Conservation (phyloP, 1,140 invertebrate genomes). For the Aradophagus sp. region DNA sequence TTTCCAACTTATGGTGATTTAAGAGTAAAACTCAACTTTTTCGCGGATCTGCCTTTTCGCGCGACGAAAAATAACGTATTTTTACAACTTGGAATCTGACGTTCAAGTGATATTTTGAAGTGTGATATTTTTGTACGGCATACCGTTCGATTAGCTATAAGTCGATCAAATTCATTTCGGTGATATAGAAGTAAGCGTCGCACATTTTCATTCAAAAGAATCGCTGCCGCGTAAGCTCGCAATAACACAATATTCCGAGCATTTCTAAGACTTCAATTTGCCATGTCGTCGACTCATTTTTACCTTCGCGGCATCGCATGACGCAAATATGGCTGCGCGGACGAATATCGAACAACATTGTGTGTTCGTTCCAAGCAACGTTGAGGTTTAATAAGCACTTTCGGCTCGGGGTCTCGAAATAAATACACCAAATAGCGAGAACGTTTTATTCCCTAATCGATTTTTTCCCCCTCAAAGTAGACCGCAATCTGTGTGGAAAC, state of each 20-base stretch:
- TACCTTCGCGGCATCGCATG: conserved; percentile 11
- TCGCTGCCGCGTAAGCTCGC: conserved; percentile 1
- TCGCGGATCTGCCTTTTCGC: too few relatives aligned
- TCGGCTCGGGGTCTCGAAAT: too few relatives aligned
- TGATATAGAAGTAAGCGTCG: background rate
- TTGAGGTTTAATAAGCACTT: too few relatives aligned
- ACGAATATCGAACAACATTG: too few relatives aligned
- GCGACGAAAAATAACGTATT: conserved; percentile 1
- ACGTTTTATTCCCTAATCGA: too few relatives aligned
- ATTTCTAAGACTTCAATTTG: conserved; percentile 27
- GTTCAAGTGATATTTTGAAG: background rate
- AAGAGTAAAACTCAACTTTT: too few relatives aligned
- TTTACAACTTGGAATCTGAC: background rate
- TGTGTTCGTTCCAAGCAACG: too few relatives aligned
- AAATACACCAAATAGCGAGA: too few relatives aligned
- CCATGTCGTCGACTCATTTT: conserved; percentile 13
- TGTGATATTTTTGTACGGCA: conserved; percentile 4
- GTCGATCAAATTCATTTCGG: background rate
- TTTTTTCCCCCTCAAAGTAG: too few relatives aligned
- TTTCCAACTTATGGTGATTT: too few relatives aligned
- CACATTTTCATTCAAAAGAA: conserved; percentile 1
- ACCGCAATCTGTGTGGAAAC: too few relatives aligned
- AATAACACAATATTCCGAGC: conserved; percentile 14
- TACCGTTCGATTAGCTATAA: background rate
- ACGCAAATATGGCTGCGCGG: conserved; percentile 19